These are phyloP conservation scores for Phocoena phocoena DNA, from an alignment of 2,113 vertebrate genomes.

Conservation along the genomic window DNA sequence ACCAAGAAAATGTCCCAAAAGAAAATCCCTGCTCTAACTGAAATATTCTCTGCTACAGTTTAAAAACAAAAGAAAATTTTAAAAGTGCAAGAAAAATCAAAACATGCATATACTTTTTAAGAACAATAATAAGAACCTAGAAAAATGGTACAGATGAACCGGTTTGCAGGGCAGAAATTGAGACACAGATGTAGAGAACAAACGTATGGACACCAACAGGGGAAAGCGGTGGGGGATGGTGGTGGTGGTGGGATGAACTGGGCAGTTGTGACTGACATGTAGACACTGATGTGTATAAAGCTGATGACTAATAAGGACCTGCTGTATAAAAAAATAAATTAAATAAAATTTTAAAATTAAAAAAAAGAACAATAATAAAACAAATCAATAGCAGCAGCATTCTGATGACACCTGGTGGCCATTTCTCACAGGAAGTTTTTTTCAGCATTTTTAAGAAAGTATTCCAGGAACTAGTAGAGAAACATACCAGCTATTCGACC, in stretches of 20 bases:
- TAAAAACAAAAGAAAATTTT: neutral
- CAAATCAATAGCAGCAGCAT: conserved; percentile 82
- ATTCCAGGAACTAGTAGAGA: conserved; percentile 1
- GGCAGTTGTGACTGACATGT: no score
- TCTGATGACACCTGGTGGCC: conserved; percentile 90
- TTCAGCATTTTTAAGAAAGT: neutral
- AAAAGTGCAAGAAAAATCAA: neutral
- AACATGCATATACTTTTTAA: neutral
- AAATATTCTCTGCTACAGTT: neutral
- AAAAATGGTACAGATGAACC: no score
- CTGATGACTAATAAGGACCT: no score
- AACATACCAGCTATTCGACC: neutral
- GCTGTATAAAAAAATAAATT: no score
- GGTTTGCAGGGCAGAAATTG: no score
- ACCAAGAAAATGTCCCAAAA: neutral
- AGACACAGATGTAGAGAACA: no score
- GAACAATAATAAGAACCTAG: conserved; percentile 35
- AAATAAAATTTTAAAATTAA: no score
- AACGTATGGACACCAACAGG: no score
- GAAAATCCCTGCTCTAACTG: neutral
- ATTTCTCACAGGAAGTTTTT: conserved; percentile 65
- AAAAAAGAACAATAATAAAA: neutral
- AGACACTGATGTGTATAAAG: no score
- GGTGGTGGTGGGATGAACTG: no score
- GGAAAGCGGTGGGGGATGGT: no score